A percentile compares a stretch with the other conserved stretches of the same genome.
Conservation (phyloP, 2,797 vertebrate genomes). For the Hephaestus fuliginosus region DNA sequence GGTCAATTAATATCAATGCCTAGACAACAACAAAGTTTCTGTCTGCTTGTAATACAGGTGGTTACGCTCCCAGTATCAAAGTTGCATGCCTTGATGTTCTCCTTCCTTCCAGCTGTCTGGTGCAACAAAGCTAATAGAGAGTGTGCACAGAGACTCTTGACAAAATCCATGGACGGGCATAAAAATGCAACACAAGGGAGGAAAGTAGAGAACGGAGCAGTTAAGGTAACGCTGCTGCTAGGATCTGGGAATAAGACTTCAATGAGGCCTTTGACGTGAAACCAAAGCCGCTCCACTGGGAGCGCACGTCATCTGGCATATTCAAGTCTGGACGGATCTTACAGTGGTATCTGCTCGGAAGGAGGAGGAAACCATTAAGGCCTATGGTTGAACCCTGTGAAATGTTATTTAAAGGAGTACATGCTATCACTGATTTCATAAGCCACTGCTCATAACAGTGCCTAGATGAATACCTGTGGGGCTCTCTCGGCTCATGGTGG, state of each 20-base stretch:
- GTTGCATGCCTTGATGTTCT: conserved; percentile 51
- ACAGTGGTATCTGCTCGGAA: conserved; percentile 53
- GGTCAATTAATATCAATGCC: conserved; percentile 77
- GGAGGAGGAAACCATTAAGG: conserved; percentile 58
- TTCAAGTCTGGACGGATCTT: conserved; percentile 68
- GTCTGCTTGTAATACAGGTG: conserved; percentile 71
- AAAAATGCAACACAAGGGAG: conserved; percentile 47
- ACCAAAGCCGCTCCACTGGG: conserved; percentile 72
- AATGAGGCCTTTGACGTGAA: conserved; percentile 74
- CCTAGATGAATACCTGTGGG: conserved; percentile 62
- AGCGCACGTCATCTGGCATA: conserved; percentile 56
- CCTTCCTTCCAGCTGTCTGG: conserved; percentile 53
- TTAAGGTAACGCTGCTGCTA: conserved; percentile 47
- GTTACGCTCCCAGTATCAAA: conserved; percentile 57
- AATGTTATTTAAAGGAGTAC: conserved; percentile 69
- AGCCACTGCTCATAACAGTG: conserved; percentile 50
- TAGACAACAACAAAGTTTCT: conserved; percentile 73
- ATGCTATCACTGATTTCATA: conserved; percentile 71
- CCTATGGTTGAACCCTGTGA: conserved; percentile 70
- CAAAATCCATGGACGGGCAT: conserved; percentile 48
- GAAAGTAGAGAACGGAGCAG: conserved; percentile 23
- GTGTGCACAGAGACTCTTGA: conserved; percentile 35
- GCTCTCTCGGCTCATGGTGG: conserved; percentile 34
- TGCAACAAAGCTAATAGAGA: conserved; percentile 48
- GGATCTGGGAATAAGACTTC: conserved; percentile 68